Percentiles rank a stretch among this genome's conserved stretches.
Conservation (phyloP, 2,888 invertebrate species). For the Troides helena region DNA sequence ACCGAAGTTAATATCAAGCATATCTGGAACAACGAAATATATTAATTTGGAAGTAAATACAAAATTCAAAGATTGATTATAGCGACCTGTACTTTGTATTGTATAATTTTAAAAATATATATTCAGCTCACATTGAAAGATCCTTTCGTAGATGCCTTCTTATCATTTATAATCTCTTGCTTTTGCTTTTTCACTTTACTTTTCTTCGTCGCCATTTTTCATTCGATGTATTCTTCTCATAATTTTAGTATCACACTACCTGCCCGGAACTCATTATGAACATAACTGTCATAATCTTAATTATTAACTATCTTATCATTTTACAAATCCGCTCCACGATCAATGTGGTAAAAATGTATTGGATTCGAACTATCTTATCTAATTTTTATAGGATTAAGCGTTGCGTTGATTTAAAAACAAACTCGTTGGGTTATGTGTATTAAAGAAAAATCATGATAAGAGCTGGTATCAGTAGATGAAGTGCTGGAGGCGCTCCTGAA, state of each 20-base stretch:
- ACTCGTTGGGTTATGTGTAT: too few species aligned
- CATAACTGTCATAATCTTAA: neutral
- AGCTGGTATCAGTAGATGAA: too few species aligned
- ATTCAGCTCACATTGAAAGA: constrained; percentile 16
- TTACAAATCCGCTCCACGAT: constrained; percentile 1
- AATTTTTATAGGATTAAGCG: constrained; percentile 4
- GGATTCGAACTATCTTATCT: constrained; percentile 24
- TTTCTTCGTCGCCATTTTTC: constrained; percentile 15
- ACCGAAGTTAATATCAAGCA: constrained; percentile 26
- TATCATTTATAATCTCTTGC: neutral
- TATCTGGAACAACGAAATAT: constrained; percentile 37
- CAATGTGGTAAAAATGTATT: constrained; percentile 26
- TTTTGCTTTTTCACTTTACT: constrained; percentile 11
- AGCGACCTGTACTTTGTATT: neutral
- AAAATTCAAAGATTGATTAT: neutral
- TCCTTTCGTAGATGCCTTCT: neutral
- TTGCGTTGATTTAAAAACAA: constrained; percentile 17
- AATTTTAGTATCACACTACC: neutral
- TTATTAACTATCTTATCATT: constrained; percentile 21
- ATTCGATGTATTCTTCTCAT: neutral
- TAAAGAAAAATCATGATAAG: too few species aligned
- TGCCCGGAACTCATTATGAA: neutral
- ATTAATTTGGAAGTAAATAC: neutral
- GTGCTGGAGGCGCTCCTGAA: too few species aligned
- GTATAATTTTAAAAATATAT: neutral